Conservation (phyloP, 2,888 invertebrate genomes). For the Luperina nickerlii region DNA sequence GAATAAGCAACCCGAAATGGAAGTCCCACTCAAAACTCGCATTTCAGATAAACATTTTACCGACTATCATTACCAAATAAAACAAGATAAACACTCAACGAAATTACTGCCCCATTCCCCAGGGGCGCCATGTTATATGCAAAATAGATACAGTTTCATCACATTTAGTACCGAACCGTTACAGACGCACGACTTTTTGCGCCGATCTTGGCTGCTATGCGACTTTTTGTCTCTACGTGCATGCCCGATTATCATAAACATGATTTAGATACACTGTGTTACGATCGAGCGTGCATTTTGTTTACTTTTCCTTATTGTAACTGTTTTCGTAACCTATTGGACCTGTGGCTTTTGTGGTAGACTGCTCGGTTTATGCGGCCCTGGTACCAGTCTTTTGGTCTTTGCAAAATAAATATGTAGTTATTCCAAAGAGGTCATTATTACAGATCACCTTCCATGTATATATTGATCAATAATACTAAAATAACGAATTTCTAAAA, state of each 20-base stretch:
- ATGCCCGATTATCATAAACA: slow-evolving; percentile 54
- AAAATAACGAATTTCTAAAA: neutral
- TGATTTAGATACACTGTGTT: slow-evolving; percentile 37
- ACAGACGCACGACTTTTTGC: slow-evolving; percentile 60
- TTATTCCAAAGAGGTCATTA: neutral
- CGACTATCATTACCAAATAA: slow-evolving; percentile 43
- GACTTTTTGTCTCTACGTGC: slow-evolving; percentile 58
- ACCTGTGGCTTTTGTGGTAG: slow-evolving; percentile 17
- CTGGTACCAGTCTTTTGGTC: slow-evolving; percentile 12
- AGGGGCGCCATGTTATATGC: slow-evolving; percentile 41
- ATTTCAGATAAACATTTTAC: slow-evolving; percentile 4
- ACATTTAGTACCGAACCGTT: slow-evolving; percentile 56
- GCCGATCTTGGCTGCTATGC: slow-evolving; percentile 48
- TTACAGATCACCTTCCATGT: neutral
- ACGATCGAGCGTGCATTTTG: slow-evolving; percentile 38
- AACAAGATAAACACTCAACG: slow-evolving; percentile 28
- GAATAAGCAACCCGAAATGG: neutral
- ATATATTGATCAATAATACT: neutral
- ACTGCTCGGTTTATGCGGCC: slow-evolving; percentile 11
- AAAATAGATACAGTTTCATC: slow-evolving; percentile 48
- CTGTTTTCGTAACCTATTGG: slow-evolving; percentile 43
- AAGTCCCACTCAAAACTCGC: neutral
- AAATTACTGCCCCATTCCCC: slow-evolving; percentile 48
- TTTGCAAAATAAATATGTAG: neutral
- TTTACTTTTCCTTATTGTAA: slow-evolving; percentile 41